Conservation (phyloP, 2,888 invertebrate genomes). For the Ochlodes sylvanus region DNA sequence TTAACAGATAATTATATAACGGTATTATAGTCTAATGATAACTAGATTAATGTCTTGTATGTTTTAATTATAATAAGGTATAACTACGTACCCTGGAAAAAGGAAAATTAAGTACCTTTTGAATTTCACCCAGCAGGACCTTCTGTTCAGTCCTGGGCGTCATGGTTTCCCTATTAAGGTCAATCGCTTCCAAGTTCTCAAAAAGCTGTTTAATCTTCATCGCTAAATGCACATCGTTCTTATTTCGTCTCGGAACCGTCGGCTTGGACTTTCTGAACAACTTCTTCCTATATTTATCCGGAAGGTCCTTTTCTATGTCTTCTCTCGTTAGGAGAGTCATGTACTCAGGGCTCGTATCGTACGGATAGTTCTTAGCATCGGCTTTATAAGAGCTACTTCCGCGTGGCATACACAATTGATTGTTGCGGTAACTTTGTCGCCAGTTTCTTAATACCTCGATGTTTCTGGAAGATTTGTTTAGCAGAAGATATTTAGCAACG, state of each 20-base stretch:
- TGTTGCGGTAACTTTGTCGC: slow-evolving; percentile 73
- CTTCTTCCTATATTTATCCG: slow-evolving; percentile 71
- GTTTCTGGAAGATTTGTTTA: slow-evolving; percentile 54
- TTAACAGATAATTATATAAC: too few species aligned
- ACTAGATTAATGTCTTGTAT: too few species aligned
- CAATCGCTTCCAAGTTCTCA: slow-evolving; percentile 73
- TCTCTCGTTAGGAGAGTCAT: slow-evolving; percentile 79
- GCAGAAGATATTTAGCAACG: too few species aligned
- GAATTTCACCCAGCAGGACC: slow-evolving; percentile 82
- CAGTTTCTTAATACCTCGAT: slow-evolving; percentile 80
- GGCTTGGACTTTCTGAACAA: slow-evolving; percentile 59
- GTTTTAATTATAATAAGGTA: too few species aligned
- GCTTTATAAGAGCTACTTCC: slow-evolving; percentile 52
- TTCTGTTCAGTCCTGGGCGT: slow-evolving; percentile 84
- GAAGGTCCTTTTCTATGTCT: slow-evolving; percentile 76
- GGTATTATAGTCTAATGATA: too few species aligned
- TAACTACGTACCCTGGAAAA: not conserved
- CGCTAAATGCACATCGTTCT: slow-evolving; percentile 69
- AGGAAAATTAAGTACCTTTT: slow-evolving; percentile 74
- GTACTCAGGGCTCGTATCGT: slow-evolving; percentile 84
- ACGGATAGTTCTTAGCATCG: slow-evolving; percentile 67
- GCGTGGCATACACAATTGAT: slow-evolving; percentile 49
- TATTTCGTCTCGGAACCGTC: slow-evolving; percentile 64
- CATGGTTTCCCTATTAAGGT: slow-evolving; percentile 67
- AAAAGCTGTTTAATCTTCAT: slow-evolving; percentile 75